Evolutionary conservation across 1,140 invertebrate species (phyloP).

Genomic region (Ceratina calcarata): DNA sequence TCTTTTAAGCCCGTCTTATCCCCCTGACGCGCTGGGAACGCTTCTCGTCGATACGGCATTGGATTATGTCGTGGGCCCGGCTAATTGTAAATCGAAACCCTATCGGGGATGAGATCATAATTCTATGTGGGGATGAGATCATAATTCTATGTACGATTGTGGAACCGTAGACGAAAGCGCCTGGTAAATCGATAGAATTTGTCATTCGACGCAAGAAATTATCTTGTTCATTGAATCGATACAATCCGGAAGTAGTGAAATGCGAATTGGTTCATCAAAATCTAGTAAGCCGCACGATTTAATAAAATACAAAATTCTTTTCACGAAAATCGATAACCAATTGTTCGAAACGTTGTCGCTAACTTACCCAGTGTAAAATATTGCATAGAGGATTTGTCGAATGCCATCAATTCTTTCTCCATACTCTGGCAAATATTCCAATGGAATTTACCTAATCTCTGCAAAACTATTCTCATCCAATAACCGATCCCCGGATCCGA

Average conservation of each 20-base stretch:
- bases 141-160: too few species aligned
- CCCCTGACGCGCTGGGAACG: constrained; percentile 49
- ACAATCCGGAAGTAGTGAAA: too few species aligned
- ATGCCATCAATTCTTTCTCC: too few species aligned
- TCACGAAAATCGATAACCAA: background rate
- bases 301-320: too few species aligned
- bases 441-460: background rate
- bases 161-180: background rate
- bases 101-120: constrained; percentile 33
- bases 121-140: background rate
- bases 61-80: constrained; percentile 55
- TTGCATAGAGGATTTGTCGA: too few species aligned
- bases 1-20: constrained; percentile 29
- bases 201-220: too few species aligned
- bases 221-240: too few species aligned
- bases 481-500: background rate
- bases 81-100: constrained; percentile 60
- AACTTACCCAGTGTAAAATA: too few species aligned
- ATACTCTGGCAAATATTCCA: too few species aligned
- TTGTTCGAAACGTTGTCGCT: background rate
- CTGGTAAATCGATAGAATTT: background rate
- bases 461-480: background rate
- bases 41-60: constrained; percentile 59
- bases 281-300: too few species aligned
- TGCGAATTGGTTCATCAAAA: too few species aligned